Percentiles rank a stretch among this genome's conserved stretches.
These are phyloP conservation scores for Pseudopleuronectes americanus DNA, from an alignment of 2,797 vertebrate species.

Conservation along the genomic window DNA sequence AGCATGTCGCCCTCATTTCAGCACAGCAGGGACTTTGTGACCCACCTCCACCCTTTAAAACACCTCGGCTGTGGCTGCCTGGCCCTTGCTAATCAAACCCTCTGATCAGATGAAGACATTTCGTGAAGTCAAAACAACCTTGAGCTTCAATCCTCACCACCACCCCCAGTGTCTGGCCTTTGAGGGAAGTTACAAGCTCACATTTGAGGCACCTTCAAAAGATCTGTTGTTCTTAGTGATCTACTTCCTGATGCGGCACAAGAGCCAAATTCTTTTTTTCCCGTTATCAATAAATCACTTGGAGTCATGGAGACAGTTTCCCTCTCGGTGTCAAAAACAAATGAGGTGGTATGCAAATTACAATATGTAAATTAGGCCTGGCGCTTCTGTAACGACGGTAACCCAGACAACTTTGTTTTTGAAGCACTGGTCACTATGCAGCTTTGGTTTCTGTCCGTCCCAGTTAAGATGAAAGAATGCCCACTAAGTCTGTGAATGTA, in stretches of 20 bases:
- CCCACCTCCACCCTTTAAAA: too few species aligned
- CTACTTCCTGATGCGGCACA: too few species aligned
- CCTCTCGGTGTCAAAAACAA: constrained; percentile 16
- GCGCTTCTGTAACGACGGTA: constrained; percentile 18
- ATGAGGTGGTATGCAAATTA: constrained; percentile 45
- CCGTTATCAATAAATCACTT: too few species aligned
- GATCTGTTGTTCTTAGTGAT: neutral
- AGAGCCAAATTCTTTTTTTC: too few species aligned
- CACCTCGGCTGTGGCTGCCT: too few species aligned
- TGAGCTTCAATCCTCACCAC: neutral
- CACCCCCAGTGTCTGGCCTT: neutral
- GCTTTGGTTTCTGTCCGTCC: too few species aligned
- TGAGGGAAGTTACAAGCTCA: neutral
- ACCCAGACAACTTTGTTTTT: constrained; percentile 29
- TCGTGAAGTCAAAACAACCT: neutral
- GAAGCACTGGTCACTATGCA: neutral
- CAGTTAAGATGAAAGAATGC: too few species aligned
- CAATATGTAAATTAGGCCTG: constrained; percentile 30
- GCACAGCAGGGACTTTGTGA: too few species aligned
- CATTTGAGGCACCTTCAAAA: neutral
- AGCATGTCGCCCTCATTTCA: too few species aligned
- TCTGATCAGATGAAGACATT: too few species aligned
- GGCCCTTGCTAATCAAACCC: too few species aligned
- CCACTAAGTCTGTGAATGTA: neutral
- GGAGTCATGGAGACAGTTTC: neutral